phyloP scores from a whole-genome alignment of 2,797 vertebrate genomes.

The Crocidura indochinensis region DNA sequence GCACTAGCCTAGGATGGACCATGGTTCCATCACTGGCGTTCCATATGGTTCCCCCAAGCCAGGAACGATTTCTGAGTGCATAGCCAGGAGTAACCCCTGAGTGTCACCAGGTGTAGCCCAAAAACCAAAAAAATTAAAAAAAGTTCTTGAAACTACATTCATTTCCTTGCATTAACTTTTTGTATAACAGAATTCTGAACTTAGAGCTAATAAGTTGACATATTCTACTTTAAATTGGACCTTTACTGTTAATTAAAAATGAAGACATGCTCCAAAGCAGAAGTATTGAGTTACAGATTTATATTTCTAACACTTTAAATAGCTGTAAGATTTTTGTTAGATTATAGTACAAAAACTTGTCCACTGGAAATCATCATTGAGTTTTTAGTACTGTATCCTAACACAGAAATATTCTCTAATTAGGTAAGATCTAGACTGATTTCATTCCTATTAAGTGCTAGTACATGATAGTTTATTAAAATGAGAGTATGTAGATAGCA shows the following conservation, averaged over 20 bases:
- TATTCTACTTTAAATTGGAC: conserved; percentile 84
- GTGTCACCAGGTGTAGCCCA: too few relatives aligned
- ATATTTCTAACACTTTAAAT: conserved; percentile 71
- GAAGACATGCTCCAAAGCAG: conserved; percentile 71
- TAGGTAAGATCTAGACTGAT: conserved; percentile 80
- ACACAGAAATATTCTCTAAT: conserved; percentile 79
- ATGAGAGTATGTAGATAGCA: conserved; percentile 70
- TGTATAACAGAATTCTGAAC: conserved; percentile 83
- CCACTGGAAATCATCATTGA: conserved; percentile 75
- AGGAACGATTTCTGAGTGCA: too few relatives aligned
- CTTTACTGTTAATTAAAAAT: conserved; percentile 84
- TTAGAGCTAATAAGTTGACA: conserved; percentile 81
- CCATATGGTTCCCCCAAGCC: too few relatives aligned
- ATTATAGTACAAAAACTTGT: conserved; percentile 78
- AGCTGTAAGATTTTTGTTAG: conserved; percentile 81
- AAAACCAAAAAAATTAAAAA: conserved; percentile 60
- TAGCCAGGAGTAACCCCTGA: too few relatives aligned
- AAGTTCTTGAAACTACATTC: conserved; percentile 75
- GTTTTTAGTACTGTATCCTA: conserved; percentile 74
- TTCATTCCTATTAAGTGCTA: conserved; percentile 80
- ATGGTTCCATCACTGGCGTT: too few relatives aligned
- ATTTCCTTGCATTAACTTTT: conserved; percentile 82
- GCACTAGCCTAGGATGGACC: too few relatives aligned
- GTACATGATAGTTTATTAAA: conserved; percentile 81
- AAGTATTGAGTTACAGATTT: conserved; percentile 76